Conservation (phyloP, 2,113 vertebrate genomes). For the Cyphomyrus discorhynchus region DNA sequence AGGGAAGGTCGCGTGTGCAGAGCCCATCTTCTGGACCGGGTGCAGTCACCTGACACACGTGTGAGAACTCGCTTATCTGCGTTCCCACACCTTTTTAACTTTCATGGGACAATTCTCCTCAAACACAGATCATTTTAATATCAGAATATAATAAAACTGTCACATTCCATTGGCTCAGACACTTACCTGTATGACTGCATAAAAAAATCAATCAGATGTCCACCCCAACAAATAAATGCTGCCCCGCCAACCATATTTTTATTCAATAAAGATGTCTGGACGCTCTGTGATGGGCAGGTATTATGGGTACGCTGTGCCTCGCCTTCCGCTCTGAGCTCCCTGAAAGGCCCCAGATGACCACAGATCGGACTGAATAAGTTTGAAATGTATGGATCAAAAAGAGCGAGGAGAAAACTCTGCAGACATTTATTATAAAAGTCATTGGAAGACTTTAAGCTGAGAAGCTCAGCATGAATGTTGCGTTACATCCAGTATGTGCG, state of each 20-base stretch:
- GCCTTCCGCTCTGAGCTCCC: not conserved
- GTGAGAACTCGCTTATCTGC: not conserved
- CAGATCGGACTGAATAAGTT: not conserved
- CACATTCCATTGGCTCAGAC: not conserved
- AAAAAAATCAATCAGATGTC: not conserved
- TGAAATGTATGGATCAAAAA: not conserved
- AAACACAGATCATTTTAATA: not conserved
- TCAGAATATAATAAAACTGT: not conserved
- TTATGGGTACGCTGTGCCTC: not conserved
- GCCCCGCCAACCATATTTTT: not conserved
- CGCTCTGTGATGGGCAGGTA: not conserved
- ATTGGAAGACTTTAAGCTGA: not conserved
- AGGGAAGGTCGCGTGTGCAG: not conserved
- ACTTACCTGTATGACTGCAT: not conserved
- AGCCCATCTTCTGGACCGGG: not conserved
- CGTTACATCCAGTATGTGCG: not conserved
- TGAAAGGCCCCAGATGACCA: not conserved
- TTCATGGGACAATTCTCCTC: not conserved
- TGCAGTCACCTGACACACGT: not conserved
- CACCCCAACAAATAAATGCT: not conserved
- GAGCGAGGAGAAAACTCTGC: not conserved
- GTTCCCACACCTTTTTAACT: not conserved
- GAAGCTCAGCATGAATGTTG: not conserved
- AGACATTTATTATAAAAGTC: not conserved
- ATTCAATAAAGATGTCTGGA: not conserved